A percentile compares a stretch with the other conserved stretches of the same genome.
These are phyloP conservation scores for Colistium nudipinnis DNA, from an alignment of 2,113 vertebrate species.

Conservation along the genomic window DNA sequence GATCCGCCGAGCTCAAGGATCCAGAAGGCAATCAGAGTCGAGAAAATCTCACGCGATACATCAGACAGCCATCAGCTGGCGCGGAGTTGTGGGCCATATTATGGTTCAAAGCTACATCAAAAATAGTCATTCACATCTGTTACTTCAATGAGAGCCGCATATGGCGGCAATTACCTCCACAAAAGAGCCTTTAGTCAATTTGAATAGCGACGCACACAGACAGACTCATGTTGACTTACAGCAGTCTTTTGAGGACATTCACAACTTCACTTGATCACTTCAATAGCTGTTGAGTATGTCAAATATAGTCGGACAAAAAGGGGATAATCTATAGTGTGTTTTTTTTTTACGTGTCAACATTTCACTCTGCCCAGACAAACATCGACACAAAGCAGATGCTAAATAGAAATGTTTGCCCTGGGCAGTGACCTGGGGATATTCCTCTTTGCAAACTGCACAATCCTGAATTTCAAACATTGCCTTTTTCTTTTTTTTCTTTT, in stretches of 20 bases:
- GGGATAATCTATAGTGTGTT: constrained; percentile 47
- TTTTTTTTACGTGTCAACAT: constrained; percentile 65
- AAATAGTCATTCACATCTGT: constrained; percentile 86
- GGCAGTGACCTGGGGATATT: constrained; percentile 39
- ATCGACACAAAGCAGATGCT: constrained; percentile 39
- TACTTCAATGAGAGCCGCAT: constrained; percentile 82
- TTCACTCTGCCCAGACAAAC: constrained; percentile 58
- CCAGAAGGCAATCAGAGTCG: constrained; percentile 84
- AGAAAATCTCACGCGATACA: constrained; percentile 79
- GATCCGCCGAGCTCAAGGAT: constrained; percentile 82
- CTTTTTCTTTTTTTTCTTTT: background rate
- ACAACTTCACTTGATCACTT: constrained; percentile 74
- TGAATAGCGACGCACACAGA: constrained; percentile 81
- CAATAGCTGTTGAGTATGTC: constrained; percentile 66
- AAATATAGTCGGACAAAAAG: constrained; percentile 73
- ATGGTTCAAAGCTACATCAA: constrained; percentile 82
- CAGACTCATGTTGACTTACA: constrained; percentile 81
- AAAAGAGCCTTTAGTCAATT: constrained; percentile 77
- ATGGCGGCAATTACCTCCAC: constrained; percentile 82
- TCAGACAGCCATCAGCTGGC: constrained; percentile 83
- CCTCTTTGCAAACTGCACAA: constrained; percentile 25
- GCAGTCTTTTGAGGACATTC: constrained; percentile 76
- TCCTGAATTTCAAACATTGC: constrained; percentile 21
- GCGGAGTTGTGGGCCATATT: constrained; percentile 77
- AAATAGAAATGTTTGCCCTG: constrained; percentile 20